Evolutionary conservation across 1,140 invertebrate species (phyloP), one percentile per base, ranked within the genome.

Genomic region (Trissolcus basalis): DNA sequence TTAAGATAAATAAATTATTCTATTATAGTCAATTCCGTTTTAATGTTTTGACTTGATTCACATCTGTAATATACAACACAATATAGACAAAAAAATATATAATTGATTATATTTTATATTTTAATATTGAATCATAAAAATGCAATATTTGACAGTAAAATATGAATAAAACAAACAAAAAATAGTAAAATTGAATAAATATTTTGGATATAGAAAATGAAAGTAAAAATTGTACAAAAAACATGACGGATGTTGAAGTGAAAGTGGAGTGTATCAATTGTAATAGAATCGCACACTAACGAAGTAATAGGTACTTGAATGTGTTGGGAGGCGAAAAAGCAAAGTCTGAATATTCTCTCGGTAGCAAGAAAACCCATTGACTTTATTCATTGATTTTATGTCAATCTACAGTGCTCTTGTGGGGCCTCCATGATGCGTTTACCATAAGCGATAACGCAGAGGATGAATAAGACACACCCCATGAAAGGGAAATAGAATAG

Each of bases 371-470:
- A 81, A 83, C 85, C 86, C 84, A 88, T 88, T 88, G 87, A 88
- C 87, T 88, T 85, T 73, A 81, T 85, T 87, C 87, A 88, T 88
- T 88, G 87, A 88, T 88, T 88, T 88, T 88, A 87, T 85, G 86
- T 88, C 87, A 88, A 88, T 88, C 86, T 86, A 82, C 77, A 81
- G 79, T 80, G 80, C 83, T 78, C 82, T 87, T 86, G 85, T 82
- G 78, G 82, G 83, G 77, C 80, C 81, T 87, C 85, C 82, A 83
- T 85, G 85, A 87, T 87, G 86, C 86, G 86, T 88, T 88, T 88
- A 87, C 84, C 83, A 86, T 87, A 85, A 85, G 77, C 86, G 85
- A 87, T 87, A 84, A 87, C 82, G 78, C 73, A 76, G 80, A 72
- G 81, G 76, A 70, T 48, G 68, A 71, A 78, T 61, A 81, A 79